Evolutionary conservation across 1,140 invertebrate genomes (phyloP).

Genomic region (Diachasma alloeum): DNA sequence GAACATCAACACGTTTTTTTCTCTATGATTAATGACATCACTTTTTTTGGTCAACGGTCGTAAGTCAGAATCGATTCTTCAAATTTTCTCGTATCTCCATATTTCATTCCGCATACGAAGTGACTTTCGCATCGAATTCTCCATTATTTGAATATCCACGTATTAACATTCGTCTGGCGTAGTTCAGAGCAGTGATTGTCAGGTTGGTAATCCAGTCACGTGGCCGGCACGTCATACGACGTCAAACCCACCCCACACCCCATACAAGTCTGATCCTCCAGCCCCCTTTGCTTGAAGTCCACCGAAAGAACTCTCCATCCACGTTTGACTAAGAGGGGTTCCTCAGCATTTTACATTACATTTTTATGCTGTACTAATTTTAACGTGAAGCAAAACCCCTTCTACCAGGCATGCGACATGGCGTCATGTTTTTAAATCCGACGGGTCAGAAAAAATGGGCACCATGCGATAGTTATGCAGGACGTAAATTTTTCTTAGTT

Average conservation of each 20-base stretch:
- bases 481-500: too few relatives aligned
- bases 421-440: too few relatives aligned
- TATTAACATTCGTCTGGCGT: slow-evolving; percentile 63
- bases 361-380: slow-evolving; percentile 64
- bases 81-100: slow-evolving; percentile 6
- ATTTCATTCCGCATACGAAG: background rate
- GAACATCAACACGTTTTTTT: too few relatives aligned
- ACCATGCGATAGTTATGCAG: too few relatives aligned
- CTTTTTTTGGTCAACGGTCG: background rate
- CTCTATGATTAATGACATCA: background rate
- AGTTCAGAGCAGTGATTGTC: slow-evolving; percentile 60
- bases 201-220: slow-evolving; percentile 61
- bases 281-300: slow-evolving; percentile 7
- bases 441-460: too few relatives aligned
- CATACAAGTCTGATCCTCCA: slow-evolving; percentile 21
- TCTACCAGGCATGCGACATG: too few relatives aligned
- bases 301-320: background rate
- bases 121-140: background rate
- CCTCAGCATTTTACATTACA: slow-evolving; percentile 61
- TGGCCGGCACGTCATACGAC: slow-evolving; percentile 62
- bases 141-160: slow-evolving; percentile 62
- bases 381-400: slow-evolving; percentile 32
- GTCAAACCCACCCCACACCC: slow-evolving; percentile 55
- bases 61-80: background rate
- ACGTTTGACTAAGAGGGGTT: slow-evolving; percentile 1